phyloP scores from a whole-genome alignment of 1,140 invertebrate genomes.

The Heterodera carotae region DNA sequence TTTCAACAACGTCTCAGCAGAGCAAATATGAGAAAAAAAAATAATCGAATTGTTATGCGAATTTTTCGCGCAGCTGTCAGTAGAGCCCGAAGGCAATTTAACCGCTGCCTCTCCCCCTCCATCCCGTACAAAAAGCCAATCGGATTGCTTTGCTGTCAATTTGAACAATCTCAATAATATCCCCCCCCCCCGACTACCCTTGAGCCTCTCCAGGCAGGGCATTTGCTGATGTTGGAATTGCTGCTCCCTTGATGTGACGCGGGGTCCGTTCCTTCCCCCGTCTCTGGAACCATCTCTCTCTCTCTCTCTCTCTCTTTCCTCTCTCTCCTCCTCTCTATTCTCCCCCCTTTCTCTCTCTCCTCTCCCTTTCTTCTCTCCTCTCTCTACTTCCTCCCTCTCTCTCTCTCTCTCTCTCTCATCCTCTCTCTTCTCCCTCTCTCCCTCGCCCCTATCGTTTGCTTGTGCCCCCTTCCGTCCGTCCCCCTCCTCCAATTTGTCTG shows the following conservation, averaged over 20 bases:
- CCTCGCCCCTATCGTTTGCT: background rate
- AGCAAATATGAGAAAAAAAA: background rate
- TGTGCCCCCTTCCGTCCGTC: background rate
- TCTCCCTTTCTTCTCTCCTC: background rate
- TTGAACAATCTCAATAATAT: background rate
- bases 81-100: background rate
- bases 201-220: background rate
- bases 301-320: background rate
- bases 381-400: background rate
- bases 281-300: background rate
- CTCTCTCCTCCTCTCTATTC: background rate
- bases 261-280: background rate
- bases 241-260: background rate
- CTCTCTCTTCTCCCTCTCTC: no score
- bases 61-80: background rate
- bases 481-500: background rate
- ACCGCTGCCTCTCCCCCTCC: background rate
- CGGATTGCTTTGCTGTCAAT: background rate
- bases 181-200: background rate
- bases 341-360: no score
- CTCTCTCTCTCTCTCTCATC: background rate
- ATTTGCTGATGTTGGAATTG: background rate
- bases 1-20: background rate
- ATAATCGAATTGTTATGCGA: constrained; percentile 9
- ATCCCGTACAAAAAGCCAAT: background rate